A percentile compares a stretch with the other conserved stretches of the same genome.
Conservation (phyloP, 2,797 vertebrate genomes). For the Momotus momota region DNA sequence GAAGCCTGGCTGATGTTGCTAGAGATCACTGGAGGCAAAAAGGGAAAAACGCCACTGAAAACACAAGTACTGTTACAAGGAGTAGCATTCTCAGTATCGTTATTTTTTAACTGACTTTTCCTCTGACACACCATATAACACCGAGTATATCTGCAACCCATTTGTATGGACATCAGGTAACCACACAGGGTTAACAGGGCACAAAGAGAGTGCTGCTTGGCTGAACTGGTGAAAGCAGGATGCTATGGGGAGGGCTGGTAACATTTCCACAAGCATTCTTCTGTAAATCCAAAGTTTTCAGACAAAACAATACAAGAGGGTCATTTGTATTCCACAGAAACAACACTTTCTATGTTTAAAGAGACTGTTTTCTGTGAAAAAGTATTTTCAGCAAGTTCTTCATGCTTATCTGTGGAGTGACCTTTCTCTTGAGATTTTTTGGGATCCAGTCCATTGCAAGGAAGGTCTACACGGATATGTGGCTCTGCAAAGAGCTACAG, state of each 20-base stretch:
- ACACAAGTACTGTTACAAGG: background rate
- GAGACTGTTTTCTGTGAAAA: background rate
- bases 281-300: background rate
- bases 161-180: background rate
- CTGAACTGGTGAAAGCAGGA: background rate
- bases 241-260: background rate
- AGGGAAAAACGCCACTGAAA: background rate
- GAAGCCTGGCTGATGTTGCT: background rate
- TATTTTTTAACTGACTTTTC: background rate
- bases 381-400: background rate
- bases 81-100: background rate
- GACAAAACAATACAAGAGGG: background rate
- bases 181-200: background rate
- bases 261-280: background rate
- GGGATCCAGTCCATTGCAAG: background rate
- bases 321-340: background rate
- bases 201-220: background rate
- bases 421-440: background rate
- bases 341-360: background rate
- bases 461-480: background rate
- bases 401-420: background rate
- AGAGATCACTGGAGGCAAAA: background rate
- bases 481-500: background rate
- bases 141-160: background rate
- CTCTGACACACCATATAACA: rapidly evolving